A percentile compares a stretch with the other conserved stretches of the same genome.
These are phyloP conservation scores for Phoxinus phoxinus DNA, from an alignment of 2,113 vertebrate genomes.

Conservation along the genomic window DNA sequence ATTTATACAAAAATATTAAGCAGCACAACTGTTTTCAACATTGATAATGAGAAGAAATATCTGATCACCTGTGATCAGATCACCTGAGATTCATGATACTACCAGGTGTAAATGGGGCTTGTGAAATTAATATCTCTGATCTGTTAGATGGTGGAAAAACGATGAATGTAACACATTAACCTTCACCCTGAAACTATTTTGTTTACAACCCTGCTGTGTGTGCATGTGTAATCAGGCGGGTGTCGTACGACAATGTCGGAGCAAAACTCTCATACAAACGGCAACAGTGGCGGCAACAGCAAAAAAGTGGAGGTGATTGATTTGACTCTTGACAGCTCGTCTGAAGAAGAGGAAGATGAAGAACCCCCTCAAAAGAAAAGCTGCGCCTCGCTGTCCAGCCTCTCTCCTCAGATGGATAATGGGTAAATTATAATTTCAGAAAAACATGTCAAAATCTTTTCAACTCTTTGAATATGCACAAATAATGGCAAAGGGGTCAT, in stretches of 20 bases:
- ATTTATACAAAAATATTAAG: background rate
- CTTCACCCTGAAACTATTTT: background rate
- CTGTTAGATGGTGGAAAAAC: background rate
- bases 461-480: background rate
- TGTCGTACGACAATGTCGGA: slow-evolving; percentile 85
- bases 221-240: slow-evolving; percentile 67
- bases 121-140: background rate
- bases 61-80: too few species aligned
- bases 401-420: slow-evolving; percentile 88
- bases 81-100: too few species aligned
- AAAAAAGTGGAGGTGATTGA: slow-evolving; percentile 98
- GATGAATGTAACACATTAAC: background rate
- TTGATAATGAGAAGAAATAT: too few species aligned
- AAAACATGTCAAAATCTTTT: background rate
- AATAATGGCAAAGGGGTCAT: background rate
- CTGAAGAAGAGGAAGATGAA: slow-evolving; percentile 91
- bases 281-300: slow-evolving; percentile 74
- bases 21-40: too few species aligned
- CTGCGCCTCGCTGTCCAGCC: slow-evolving; percentile 90
- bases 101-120: too few species aligned
- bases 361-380: slow-evolving; percentile 87
- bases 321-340: slow-evolving; percentile 95
- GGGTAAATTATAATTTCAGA: slow-evolving; percentile 77
- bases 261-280: slow-evolving; percentile 77
- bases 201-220: background rate